Evolutionary conservation across 2,797 vertebrate genomes (phyloP).

Genomic region (Gadopsis marmoratus): DNA sequence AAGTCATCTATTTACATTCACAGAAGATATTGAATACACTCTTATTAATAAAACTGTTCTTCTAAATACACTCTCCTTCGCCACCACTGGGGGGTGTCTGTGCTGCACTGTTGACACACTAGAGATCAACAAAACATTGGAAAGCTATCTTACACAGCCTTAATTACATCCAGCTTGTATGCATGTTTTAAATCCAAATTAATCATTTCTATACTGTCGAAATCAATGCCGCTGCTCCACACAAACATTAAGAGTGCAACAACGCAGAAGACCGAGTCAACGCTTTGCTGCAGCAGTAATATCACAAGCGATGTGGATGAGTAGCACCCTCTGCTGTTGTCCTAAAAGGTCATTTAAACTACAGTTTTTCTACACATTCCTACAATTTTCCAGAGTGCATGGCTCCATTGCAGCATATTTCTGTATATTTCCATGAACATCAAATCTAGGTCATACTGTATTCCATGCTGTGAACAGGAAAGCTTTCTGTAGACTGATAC

Average conservation of each 20-base stretch:
- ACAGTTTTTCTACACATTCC: slow-evolving; percentile 10
- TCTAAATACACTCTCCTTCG: background rate
- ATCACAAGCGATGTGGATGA: background rate
- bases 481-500: slow-evolving; percentile 15
- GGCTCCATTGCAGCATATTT: slow-evolving; percentile 11
- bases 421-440: slow-evolving; percentile 10
- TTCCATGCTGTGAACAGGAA: slow-evolving; percentile 10
- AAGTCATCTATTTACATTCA: background rate
- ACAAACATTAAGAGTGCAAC: background rate
- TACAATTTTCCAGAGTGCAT: background rate
- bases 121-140: background rate
- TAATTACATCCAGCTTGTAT: background rate
- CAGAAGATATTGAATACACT: background rate
- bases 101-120: slow-evolving; percentile 42
- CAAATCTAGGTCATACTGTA: slow-evolving; percentile 24
- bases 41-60: background rate
- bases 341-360: background rate
- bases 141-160: background rate
- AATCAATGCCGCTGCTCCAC: background rate
- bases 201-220: background rate
- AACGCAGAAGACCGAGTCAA: background rate
- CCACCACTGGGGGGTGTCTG: slow-evolving; percentile 64
- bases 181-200: background rate
- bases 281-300: background rate
- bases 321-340: slow-evolving; percentile 45